Evolutionary conservation across 37 sponge, comb jelly and placozoan genomes (phyloP).

Genomic region (Eunapius fragilis): DNA sequence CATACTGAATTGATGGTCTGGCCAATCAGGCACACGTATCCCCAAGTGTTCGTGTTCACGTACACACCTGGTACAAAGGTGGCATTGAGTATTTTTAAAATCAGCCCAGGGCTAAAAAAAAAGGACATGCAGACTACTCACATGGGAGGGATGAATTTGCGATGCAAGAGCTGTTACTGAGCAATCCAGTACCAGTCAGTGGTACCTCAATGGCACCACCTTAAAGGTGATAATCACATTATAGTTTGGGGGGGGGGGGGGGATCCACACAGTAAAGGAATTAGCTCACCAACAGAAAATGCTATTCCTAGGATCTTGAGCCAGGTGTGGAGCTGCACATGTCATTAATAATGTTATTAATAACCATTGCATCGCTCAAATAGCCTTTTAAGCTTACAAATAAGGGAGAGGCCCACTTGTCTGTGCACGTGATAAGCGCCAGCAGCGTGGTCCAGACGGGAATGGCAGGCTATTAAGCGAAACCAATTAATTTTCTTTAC

Average conservation of each 20-base stretch:
- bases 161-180: no score
- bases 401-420: constrained; percentile 18
- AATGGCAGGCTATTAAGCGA: constrained; percentile 30
- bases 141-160: no score
- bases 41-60: constrained; percentile 11
- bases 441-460: constrained; percentile 24
- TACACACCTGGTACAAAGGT: neutral
- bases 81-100: neutral
- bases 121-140: no score
- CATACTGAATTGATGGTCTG: constrained; percentile 69
- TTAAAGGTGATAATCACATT: no score
- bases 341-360: no score
- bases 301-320: constrained; percentile 64
- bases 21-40: constrained; percentile 46
- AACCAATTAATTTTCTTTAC: no score
- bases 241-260: no score
- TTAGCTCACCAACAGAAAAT: constrained; percentile 55
- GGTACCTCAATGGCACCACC: constrained; percentile 75
- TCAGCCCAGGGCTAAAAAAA: no score
- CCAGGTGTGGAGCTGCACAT: constrained; percentile 59
- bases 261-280: no score
- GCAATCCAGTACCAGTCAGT: constrained; percentile 1
- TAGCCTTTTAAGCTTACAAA: neutral
- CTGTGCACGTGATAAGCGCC: constrained; percentile 20
- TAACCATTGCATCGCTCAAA: no score